Evolutionary conservation across 2,797 vertebrate genomes (phyloP).

Genomic region (Oreonectes daqikongensis): DNA sequence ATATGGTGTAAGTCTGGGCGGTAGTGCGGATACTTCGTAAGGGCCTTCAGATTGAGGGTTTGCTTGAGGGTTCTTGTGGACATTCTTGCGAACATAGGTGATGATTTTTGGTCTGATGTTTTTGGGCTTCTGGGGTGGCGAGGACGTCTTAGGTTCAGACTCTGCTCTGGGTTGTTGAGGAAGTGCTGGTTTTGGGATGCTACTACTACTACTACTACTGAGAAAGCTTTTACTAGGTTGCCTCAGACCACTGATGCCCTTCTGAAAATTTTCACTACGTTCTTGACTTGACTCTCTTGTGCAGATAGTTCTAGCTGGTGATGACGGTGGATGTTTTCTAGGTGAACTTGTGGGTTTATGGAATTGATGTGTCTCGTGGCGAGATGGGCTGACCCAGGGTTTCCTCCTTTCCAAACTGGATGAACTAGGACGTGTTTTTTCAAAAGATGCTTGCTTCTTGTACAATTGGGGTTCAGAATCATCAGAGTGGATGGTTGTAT

Average conservation of each 20-base stretch:
- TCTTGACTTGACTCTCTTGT: conserved; percentile 67
- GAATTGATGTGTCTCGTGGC: conserved; percentile 66
- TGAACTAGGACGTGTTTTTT: conserved; percentile 63
- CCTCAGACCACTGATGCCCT: conserved; percentile 72
- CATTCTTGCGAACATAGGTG: conserved; percentile 89
- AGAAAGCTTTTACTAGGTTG: conserved; percentile 76
- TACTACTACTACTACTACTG: conserved; percentile 67
- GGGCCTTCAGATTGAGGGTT: conserved; percentile 72
- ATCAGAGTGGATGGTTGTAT: conserved; percentile 44
- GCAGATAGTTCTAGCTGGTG: conserved; percentile 70
- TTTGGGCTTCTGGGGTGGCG: conserved; percentile 83
- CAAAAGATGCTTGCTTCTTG: conserved; percentile 71
- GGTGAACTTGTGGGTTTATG: conserved; percentile 68
- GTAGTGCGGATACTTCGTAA: conserved; percentile 68
- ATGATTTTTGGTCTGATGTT: conserved; percentile 95
- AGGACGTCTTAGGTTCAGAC: conserved; percentile 68
- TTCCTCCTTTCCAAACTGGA: conserved; percentile 76
- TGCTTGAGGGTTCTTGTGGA: conserved; percentile 83
- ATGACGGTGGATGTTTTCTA: conserved; percentile 68
- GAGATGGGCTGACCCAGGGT: conserved; percentile 73
- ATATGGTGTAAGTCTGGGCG: conserved; percentile 71
- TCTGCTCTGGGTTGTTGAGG: conserved; percentile 73
- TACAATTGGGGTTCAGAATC: conserved; percentile 49
- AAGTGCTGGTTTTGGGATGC: conserved; percentile 84
- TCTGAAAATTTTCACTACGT: conserved; percentile 67